phyloP scores from a whole-genome alignment of 2,888 invertebrate species.

The Neoaliturus tenellus region DNA sequence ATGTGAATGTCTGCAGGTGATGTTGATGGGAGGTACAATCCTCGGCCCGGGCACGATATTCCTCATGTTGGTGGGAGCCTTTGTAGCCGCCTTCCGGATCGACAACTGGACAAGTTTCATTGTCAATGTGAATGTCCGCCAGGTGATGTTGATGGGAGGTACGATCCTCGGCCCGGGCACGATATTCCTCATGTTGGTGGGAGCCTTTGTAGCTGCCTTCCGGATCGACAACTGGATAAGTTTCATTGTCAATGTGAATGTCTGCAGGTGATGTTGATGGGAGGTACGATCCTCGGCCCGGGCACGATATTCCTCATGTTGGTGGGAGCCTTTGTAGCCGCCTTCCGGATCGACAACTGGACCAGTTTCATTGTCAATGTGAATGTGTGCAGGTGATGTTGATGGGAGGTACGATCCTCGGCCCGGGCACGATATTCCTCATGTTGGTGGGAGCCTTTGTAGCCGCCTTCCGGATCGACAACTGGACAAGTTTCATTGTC shows the following conservation, averaged over 20 bases:
- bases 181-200: slow-evolving; percentile 99
- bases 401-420: slow-evolving; percentile 97
- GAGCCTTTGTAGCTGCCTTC: slow-evolving; percentile 98
- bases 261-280: slow-evolving; percentile 93
- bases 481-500: slow-evolving; percentile 98
- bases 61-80: slow-evolving; percentile 99
- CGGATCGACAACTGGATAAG: slow-evolving; percentile 98
- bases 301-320: slow-evolving; percentile 99
- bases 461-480: slow-evolving; percentile 97
- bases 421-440: slow-evolving; percentile 98
- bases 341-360: slow-evolving; percentile 98
- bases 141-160: slow-evolving; percentile 95
- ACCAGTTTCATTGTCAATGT: no score
- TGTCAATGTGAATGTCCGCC: no score
- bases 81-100: slow-evolving; percentile 97
- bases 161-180: slow-evolving; percentile 98
- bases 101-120: slow-evolving; percentile 98
- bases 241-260: no score
- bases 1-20: slow-evolving; percentile 83
- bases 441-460: slow-evolving; percentile 99
- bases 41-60: slow-evolving; percentile 98
- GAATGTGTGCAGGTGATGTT: slow-evolving; percentile 93
- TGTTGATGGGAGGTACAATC: slow-evolving; percentile 97
- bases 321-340: slow-evolving; percentile 99
- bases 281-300: slow-evolving; percentile 97